A percentile compares a stretch with the other conserved stretches of the same genome.
Conservation (phyloP, 2,113 vertebrate species). For the Trematocara variabile region DNA sequence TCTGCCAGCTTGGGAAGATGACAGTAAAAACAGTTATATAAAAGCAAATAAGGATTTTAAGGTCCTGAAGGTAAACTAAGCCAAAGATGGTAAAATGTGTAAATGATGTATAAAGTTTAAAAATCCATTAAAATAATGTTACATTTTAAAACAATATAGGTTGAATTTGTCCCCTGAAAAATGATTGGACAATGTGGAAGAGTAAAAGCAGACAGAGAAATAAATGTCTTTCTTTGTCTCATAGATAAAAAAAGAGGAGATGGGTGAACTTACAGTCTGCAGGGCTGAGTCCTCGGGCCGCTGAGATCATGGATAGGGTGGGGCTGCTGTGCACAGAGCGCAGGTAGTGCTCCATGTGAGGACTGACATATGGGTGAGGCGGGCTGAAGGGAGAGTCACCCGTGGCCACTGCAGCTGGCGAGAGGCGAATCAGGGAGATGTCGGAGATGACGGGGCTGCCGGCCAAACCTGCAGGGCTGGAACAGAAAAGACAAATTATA, state of each 20-base stretch:
- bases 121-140: not conserved
- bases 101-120: not conserved
- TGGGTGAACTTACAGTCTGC: conserved; percentile 79
- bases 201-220: not conserved
- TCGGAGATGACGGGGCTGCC: conserved; percentile 90
- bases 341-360: conserved; percentile 97
- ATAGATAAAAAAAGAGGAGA: not conserved
- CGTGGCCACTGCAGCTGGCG: conserved; percentile 78
- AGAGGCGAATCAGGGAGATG: conserved; percentile 91
- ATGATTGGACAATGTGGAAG: not conserved
- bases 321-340: conserved; percentile 89
- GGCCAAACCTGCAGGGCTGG: conserved; percentile 81
- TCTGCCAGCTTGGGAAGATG: not conserved
- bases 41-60: not conserved
- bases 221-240: not conserved
- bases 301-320: conserved; percentile 88
- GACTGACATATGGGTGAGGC: conserved; percentile 81
- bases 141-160: not conserved
- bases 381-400: conserved; percentile 84
- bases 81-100: not conserved
- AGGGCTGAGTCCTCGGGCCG: conserved; percentile 86
- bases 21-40: not conserved
- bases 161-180: not conserved
- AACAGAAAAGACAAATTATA: not conserved
- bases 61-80: not conserved